A percentile compares a stretch with the other conserved stretches of the same genome.
Conservation (phyloP, 2,797 vertebrate species). For the Fistularia tabacaria region DNA sequence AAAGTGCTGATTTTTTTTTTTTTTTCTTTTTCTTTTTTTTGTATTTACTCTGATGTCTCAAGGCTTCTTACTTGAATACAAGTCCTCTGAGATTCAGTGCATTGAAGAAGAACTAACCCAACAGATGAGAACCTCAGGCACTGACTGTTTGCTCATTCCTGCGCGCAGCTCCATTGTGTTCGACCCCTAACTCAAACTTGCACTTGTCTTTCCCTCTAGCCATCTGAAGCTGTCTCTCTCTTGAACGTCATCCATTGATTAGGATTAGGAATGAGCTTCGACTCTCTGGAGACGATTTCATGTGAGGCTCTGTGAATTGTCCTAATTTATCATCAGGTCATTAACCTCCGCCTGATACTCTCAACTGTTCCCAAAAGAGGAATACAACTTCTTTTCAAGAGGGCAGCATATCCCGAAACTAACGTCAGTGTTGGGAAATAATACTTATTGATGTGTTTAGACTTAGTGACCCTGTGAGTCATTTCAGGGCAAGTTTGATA, state of each 20-base stretch:
- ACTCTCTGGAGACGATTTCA: slow-evolving; percentile 1
- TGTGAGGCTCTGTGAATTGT: neutral
- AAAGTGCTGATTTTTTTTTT: slow-evolving; percentile 16
- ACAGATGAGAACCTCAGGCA: slow-evolving; percentile 48
- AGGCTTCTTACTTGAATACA: slow-evolving; percentile 25
- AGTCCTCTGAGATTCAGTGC: slow-evolving; percentile 30
- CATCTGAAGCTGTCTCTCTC: neutral
- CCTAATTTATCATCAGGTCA: slow-evolving; percentile 7
- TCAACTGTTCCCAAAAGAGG: neutral
- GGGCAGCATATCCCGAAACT: too few species aligned
- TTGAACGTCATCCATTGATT: slow-evolving; percentile 12
- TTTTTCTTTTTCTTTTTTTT: slow-evolving; percentile 10
- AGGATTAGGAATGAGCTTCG: slow-evolving; percentile 6
- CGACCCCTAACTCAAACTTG: slow-evolving; percentile 1
- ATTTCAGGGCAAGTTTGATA: too few species aligned
- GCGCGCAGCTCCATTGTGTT: slow-evolving; percentile 3
- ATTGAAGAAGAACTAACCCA: slow-evolving; percentile 33
- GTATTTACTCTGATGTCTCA: slow-evolving; percentile 10
- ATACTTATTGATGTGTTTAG: too few species aligned
- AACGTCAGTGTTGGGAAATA: too few species aligned
- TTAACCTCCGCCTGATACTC: slow-evolving; percentile 3
- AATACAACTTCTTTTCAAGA: neutral
- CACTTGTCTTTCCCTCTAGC: slow-evolving; percentile 1
- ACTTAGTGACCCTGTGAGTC: too few species aligned
- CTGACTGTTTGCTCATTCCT: slow-evolving; percentile 27